phyloP scores from a whole-genome alignment of 2,797 vertebrate genomes.

The Xiphophorus birchmanni region DNA sequence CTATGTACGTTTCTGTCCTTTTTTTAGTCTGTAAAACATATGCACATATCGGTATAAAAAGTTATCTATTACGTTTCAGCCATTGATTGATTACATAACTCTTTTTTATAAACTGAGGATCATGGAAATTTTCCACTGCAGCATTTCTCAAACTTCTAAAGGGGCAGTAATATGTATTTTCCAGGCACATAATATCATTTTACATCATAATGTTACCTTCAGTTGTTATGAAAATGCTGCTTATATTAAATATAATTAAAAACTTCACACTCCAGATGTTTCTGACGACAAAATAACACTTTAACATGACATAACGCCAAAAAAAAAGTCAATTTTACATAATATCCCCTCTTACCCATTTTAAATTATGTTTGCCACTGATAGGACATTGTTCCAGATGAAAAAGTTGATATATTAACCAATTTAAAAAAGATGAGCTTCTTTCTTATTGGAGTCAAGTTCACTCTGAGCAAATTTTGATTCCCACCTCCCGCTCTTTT shows the following conservation, averaged over 20 bases:
- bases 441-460: conserved; percentile 7
- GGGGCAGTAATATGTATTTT: background rate
- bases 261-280: background rate
- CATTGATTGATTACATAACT: background rate
- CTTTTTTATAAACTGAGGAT: background rate
- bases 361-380: background rate
- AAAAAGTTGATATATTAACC: background rate
- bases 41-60: background rate
- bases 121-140: background rate
- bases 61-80: background rate
- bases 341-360: background rate
- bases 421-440: conserved; percentile 9
- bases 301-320: background rate
- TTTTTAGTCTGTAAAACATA: background rate
- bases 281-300: background rate
- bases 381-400: background rate
- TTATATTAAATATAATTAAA: background rate
- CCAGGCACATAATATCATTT: background rate
- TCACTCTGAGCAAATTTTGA: conserved; percentile 25
- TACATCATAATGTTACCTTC: background rate
- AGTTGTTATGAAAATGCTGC: background rate
- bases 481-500: conserved; percentile 7
- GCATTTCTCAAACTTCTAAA: background rate
- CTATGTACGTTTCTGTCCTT: background rate
- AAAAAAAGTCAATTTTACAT: background rate